Percentiles rank a stretch among this genome's conserved stretches.
phyloP scores from a whole-genome alignment of 2,113 vertebrate species.

The Chrysemys picta region DNA sequence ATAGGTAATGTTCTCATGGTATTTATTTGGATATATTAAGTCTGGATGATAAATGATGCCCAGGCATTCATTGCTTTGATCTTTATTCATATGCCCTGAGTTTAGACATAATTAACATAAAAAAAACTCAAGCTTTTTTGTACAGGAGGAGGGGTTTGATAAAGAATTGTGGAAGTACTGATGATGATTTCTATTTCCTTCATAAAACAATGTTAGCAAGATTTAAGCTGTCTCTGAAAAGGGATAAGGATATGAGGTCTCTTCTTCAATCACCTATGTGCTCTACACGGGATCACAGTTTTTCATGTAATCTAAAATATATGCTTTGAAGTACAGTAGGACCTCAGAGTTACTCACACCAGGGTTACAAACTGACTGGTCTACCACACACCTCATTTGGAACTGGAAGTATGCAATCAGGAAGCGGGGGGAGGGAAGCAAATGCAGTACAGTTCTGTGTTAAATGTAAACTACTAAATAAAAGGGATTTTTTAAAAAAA shows the following conservation, averaged over 20 bases:
- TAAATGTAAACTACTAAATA: too few species aligned
- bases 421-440: too few species aligned
- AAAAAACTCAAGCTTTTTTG: neutral
- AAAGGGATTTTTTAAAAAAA: too few species aligned
- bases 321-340: neutral
- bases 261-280: neutral
- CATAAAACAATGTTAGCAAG: neutral
- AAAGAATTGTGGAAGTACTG: too few species aligned
- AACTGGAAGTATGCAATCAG: too few species aligned
- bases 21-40: neutral
- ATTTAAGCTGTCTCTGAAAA: neutral
- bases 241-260: fast-evolving
- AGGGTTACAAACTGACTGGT: too few species aligned
- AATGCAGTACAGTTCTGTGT: too few species aligned
- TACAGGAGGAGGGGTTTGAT: neutral
- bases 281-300: neutral
- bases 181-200: neutral
- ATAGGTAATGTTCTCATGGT: neutral
- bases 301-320: neutral
- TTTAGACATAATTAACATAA: neutral
- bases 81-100: neutral
- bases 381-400: too few species aligned
- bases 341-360: too few species aligned
- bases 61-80: neutral
- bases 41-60: neutral